Evolutionary conservation across 2,113 vertebrate genomes (phyloP).

Genomic region (Ramphastos sulfuratus): DNA sequence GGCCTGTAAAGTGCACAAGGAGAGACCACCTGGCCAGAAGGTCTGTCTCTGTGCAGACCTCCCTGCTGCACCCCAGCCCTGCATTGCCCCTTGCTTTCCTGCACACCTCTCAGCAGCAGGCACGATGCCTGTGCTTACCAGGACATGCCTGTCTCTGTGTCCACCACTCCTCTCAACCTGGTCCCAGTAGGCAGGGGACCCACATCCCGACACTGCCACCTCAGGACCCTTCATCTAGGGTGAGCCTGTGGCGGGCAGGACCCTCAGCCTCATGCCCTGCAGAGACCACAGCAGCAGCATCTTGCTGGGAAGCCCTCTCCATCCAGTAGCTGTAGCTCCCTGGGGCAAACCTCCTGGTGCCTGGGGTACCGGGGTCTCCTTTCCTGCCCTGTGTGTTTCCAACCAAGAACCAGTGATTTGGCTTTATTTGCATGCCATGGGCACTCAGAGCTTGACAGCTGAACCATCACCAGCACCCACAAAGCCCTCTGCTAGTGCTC

Average conservation of each 20-base stretch:
- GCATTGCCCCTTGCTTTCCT: not conserved
- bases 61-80: not conserved
- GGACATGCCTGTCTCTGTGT: fast-evolving
- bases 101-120: not conserved
- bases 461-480: constrained; percentile 15
- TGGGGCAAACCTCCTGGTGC: fast-evolving
- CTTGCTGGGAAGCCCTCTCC: not conserved
- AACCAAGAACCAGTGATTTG: not conserved
- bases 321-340: not conserved
- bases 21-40: fast-evolving
- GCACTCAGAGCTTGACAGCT: not conserved
- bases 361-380: fast-evolving
- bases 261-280: not conserved
- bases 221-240: not conserved
- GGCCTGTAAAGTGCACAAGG: not conserved
- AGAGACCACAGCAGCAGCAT: not conserved
- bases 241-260: not conserved
- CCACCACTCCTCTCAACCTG: not conserved
- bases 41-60: not conserved
- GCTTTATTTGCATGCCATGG: not conserved
- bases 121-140: not conserved
- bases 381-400: not conserved
- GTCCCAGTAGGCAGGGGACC: not conserved
- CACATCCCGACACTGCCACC: not conserved
- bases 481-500: not conserved